Conservation (phyloP, 2,113 vertebrate genomes). For the Hemicordylus capensis region DNA sequence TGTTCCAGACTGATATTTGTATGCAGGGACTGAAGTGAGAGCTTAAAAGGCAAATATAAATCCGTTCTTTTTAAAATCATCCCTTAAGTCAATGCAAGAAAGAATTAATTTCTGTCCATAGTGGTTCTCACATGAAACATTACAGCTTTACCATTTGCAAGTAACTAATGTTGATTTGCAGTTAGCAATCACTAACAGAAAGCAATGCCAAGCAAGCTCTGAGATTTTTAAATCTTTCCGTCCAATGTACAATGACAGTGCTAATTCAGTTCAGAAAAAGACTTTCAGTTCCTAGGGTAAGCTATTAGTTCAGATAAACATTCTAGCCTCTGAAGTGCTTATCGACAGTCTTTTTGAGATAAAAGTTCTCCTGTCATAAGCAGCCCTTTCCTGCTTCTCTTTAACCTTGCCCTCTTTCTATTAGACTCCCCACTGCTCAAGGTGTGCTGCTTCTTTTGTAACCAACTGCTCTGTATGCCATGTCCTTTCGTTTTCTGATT, state of each 20-base stretch:
- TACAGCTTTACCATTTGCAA: slow-evolving; percentile 24
- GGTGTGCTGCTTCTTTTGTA: background rate
- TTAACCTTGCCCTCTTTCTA: background rate
- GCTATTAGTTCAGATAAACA: slow-evolving; percentile 10
- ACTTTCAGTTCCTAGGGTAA: background rate
- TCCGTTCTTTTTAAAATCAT: background rate
- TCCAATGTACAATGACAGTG: background rate
- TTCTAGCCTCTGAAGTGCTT: background rate
- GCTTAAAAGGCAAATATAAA: slow-evolving; percentile 6
- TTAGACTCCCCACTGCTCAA: background rate
- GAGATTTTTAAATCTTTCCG: slow-evolving; percentile 25
- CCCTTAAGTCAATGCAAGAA: slow-evolving; percentile 9
- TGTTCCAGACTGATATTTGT: background rate
- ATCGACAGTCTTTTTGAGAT: background rate
- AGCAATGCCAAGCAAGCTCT: background rate
- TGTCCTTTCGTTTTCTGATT: background rate
- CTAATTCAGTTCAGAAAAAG: background rate
- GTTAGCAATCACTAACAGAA: slow-evolving; percentile 33
- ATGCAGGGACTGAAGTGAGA: background rate
- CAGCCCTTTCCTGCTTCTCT: background rate
- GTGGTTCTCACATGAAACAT: slow-evolving; percentile 33
- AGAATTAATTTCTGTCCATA: slow-evolving; percentile 16
- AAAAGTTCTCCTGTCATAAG: background rate
- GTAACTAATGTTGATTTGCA: slow-evolving; percentile 40
- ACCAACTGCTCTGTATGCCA: background rate